These are phyloP conservation scores for Muntiacus muntjak DNA, from an alignment of 2,113 vertebrate genomes.

Conservation along the genomic window DNA sequence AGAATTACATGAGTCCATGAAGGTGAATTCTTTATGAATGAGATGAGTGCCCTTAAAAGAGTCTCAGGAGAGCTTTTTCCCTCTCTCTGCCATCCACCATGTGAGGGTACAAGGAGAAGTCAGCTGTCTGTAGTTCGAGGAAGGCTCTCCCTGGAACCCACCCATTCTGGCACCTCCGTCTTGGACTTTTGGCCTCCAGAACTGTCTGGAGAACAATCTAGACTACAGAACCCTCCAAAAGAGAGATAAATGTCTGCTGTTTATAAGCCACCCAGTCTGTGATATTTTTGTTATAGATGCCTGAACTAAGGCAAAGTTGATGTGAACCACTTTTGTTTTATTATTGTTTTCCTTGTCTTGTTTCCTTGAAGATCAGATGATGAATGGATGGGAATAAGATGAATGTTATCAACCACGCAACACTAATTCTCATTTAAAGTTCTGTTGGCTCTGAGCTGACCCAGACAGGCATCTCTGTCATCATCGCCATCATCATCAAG, in stretches of 20 bases:
- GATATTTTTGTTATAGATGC: neutral
- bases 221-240: neutral
- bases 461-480: neutral
- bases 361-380: neutral
- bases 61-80: neutral
- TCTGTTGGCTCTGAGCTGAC: conserved; percentile 10
- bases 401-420: neutral
- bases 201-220: neutral
- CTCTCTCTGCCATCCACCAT: neutral
- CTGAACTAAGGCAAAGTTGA: neutral
- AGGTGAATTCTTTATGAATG: neutral
- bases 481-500: neutral
- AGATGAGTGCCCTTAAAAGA: neutral
- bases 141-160: neutral
- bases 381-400: neutral
- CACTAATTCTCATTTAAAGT: neutral
- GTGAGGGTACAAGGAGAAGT: neutral
- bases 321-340: neutral
- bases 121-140: neutral
- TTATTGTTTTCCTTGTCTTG: neutral
- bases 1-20: neutral
- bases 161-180: neutral
- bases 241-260: neutral
- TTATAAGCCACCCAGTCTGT: neutral
- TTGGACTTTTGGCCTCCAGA: neutral